phyloP scores from a whole-genome alignment of 2,888 invertebrate genomes.

The Noctua comes region DNA sequence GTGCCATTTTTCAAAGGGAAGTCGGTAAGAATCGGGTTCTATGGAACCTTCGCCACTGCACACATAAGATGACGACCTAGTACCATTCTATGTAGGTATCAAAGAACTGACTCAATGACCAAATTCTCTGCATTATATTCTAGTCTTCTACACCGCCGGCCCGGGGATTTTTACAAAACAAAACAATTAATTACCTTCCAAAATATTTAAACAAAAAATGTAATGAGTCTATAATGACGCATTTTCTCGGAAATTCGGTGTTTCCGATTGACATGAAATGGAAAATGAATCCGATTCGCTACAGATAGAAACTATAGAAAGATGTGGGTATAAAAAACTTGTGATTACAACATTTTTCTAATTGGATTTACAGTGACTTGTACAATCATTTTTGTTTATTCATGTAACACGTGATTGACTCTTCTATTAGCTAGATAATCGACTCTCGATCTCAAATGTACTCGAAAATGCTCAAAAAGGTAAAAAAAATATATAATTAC shows the following conservation, averaged over 20 bases:
- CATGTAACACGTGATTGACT: constrained; percentile 10
- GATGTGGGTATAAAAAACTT: neutral
- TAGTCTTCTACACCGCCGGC: neutral
- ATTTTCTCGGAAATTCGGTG: constrained; percentile 20
- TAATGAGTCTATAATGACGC: constrained; percentile 26
- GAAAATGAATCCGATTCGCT: constrained; percentile 15
- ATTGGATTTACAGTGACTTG: constrained; percentile 32
- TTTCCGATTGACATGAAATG: constrained; percentile 28
- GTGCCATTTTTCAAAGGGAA: no score
- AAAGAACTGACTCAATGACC: no score
- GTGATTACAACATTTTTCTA: constrained; percentile 13
- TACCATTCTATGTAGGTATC: no score
- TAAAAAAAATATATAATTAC: neutral
- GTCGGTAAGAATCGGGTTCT: no score
- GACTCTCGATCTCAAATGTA: neutral
- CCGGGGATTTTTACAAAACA: neutral
- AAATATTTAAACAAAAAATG: constrained; percentile 17
- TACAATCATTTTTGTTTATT: neutral
- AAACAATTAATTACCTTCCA: neutral
- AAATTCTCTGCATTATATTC: no score
- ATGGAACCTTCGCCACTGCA: no score
- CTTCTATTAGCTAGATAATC: neutral
- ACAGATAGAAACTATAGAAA: constrained; percentile 9
- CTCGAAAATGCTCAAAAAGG: neutral
- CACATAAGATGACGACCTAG: no score